These are phyloP conservation scores for Lydus trimaculatus DNA, from an alignment of 2,888 invertebrate genomes.

Conservation along the genomic window DNA sequence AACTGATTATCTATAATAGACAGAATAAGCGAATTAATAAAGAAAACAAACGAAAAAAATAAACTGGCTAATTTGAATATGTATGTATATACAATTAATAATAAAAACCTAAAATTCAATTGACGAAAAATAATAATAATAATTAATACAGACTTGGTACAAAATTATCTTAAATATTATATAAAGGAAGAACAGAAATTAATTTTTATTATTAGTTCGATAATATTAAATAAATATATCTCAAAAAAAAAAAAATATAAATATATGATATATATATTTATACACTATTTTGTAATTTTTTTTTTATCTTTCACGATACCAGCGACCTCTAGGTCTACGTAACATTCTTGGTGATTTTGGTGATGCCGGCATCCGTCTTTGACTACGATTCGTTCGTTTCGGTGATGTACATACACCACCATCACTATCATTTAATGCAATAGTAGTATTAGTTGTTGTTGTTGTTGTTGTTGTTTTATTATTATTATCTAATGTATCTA, in stretches of 20 bases:
- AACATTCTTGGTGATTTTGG: slow-evolving; percentile 58
- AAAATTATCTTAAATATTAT: slow-evolving; percentile 39
- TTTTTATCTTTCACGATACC: slow-evolving; percentile 59
- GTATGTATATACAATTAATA: slow-evolving; percentile 17
- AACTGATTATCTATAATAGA: slow-evolving; percentile 10
- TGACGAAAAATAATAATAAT: slow-evolving; percentile 28
- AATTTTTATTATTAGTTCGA: not conserved
- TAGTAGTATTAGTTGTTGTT: too few species aligned
- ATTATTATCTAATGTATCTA: slow-evolving; percentile 55
- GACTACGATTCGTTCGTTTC: slow-evolving; percentile 39
- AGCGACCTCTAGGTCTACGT: slow-evolving; percentile 56
- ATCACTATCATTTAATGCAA: slow-evolving; percentile 15
- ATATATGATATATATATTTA: not conserved
- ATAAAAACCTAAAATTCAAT: slow-evolving; percentile 11
- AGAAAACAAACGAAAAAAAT: slow-evolving; percentile 17
- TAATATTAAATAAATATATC: slow-evolving; percentile 9
- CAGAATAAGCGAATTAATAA: slow-evolving; percentile 15
- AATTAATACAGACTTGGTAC: slow-evolving; percentile 47
- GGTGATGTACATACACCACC: slow-evolving; percentile 25
- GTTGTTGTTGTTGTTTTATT: slow-evolving; percentile 39
- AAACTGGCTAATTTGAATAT: not conserved
- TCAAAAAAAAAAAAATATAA: too few species aligned
- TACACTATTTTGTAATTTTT: not conserved
- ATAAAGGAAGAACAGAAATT: slow-evolving; percentile 8
- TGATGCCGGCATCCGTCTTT: slow-evolving; percentile 49